Evolutionary conservation across 2,797 vertebrate species (phyloP).

Genomic region (Enteromius radiatus): DNA sequence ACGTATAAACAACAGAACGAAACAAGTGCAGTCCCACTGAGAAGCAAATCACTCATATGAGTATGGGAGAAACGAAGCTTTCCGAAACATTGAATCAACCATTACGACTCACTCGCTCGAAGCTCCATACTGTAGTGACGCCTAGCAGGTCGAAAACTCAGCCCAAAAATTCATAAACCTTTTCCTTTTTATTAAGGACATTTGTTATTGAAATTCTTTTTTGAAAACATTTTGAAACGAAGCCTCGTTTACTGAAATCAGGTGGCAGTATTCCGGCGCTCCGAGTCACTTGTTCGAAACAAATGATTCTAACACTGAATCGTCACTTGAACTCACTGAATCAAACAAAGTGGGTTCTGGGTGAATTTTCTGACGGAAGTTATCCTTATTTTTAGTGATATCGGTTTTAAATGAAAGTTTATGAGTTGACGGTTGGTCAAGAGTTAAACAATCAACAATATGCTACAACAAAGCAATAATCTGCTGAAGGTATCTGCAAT

Average conservation of each 20-base stretch:
- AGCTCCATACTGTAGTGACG: not conserved
- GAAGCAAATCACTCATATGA: not conserved
- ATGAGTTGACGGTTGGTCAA: not conserved
- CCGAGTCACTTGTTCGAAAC: not conserved
- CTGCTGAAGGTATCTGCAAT: not conserved
- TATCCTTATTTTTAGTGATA: not conserved
- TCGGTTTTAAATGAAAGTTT: not conserved
- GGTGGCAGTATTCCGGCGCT: not conserved
- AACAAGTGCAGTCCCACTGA: not conserved
- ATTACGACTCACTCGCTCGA: not conserved
- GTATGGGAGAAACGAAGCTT: not conserved
- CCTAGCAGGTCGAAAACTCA: not conserved
- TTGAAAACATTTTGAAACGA: not conserved
- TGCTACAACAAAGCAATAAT: not conserved
- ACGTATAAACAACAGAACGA: not conserved
- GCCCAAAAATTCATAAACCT: not conserved
- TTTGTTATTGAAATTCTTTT: not conserved
- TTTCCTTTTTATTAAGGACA: not conserved
- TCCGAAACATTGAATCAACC: not conserved
- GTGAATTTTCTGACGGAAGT: not conserved
- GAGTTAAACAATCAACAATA: not conserved
- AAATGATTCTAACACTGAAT: not conserved
- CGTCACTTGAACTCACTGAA: not conserved
- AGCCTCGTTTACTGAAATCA: not conserved
- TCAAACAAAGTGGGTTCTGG: not conserved